These are phyloP conservation scores for Rhinopomastus cyanomelas DNA, from an alignment of 2,113 vertebrate species.

Conservation along the genomic window DNA sequence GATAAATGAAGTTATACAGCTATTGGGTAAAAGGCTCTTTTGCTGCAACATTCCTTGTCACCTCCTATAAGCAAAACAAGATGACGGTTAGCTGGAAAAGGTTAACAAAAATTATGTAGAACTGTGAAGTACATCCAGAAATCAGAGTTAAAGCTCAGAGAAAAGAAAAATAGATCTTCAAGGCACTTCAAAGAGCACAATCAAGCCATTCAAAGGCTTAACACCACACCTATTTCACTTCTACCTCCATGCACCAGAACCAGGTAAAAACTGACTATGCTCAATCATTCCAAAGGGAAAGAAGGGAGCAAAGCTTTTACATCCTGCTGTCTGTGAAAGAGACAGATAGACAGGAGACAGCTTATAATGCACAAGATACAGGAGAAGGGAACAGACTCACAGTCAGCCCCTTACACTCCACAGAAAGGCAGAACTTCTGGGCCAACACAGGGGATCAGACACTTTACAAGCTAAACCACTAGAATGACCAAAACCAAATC, in stretches of 20 bases:
- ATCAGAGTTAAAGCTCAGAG: not conserved
- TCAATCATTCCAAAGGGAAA: not conserved
- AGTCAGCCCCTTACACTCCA: not conserved
- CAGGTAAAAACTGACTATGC: not conserved
- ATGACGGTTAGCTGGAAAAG: fast-evolving
- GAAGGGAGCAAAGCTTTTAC: not conserved
- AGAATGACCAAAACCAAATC: not conserved
- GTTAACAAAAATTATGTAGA: not conserved
- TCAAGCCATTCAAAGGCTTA: not conserved
- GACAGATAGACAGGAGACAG: not conserved
- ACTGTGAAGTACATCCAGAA: not conserved
- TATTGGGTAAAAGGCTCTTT: not conserved
- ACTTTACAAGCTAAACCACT: not conserved
- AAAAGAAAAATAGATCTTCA: not conserved
- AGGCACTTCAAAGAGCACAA: not conserved
- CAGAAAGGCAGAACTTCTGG: not conserved
- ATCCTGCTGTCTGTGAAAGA: not conserved
- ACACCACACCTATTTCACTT: not conserved
- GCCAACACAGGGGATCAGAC: not conserved
- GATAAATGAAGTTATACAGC: not conserved
- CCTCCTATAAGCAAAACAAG: not conserved
- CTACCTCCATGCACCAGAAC: not conserved
- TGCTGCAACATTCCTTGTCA: not conserved
- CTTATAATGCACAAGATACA: not conserved
- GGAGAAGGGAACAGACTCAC: not conserved